These are phyloP conservation scores for Schizopygopsis malacanthus DNA, from an alignment of 2,797 vertebrate genomes.

Conservation along the genomic window DNA sequence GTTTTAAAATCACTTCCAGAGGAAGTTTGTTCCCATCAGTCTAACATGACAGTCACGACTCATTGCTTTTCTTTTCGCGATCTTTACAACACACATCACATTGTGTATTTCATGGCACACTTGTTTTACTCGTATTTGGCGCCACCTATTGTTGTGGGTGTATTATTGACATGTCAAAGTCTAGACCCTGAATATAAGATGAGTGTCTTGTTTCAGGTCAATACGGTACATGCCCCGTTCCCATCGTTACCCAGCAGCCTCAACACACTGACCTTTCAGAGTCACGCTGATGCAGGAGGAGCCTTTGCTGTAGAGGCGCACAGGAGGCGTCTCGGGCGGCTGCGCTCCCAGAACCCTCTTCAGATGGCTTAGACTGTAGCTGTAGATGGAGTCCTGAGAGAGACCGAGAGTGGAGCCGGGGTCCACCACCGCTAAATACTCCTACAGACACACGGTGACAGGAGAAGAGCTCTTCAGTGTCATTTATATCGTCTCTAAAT, in stretches of 20 bases:
- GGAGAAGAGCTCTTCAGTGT: background rate
- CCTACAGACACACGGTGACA: slow-evolving; percentile 72
- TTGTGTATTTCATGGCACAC: too few species aligned
- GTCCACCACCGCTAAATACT: slow-evolving; percentile 94
- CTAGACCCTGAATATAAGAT: too few species aligned
- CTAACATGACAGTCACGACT: too few species aligned
- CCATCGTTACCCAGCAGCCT: background rate
- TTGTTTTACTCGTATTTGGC: too few species aligned
- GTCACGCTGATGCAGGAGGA: slow-evolving; percentile 82
- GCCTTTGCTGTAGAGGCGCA: slow-evolving; percentile 85
- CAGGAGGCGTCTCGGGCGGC: slow-evolving; percentile 86
- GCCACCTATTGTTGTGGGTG: too few species aligned
- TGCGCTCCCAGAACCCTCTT: slow-evolving; percentile 88
- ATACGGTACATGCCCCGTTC: background rate
- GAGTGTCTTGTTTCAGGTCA: too few species aligned
- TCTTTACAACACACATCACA: too few species aligned
- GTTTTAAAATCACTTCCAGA: too few species aligned
- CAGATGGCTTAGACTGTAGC: slow-evolving; percentile 92
- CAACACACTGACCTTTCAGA: slow-evolving; percentile 86
- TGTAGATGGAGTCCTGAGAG: slow-evolving; percentile 91
- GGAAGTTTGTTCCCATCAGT: too few species aligned
- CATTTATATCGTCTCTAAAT: background rate
- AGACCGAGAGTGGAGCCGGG: slow-evolving; percentile 91
- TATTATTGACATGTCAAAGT: too few species aligned
- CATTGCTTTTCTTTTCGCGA: too few species aligned